Evolutionary conservation across 2,888 invertebrate species (phyloP).

Genomic region (Rotaria socialis): DNA sequence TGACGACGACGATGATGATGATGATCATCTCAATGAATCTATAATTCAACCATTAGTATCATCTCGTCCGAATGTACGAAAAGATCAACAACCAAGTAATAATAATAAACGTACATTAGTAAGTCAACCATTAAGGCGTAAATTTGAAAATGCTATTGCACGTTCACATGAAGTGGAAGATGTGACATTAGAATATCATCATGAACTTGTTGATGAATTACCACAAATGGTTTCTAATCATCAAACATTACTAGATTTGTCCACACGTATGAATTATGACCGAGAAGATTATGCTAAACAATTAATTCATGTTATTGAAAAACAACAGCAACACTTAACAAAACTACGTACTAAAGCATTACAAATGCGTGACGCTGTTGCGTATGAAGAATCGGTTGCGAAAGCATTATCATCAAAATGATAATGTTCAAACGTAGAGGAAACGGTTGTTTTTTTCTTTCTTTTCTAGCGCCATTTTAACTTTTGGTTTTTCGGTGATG

Average conservation of each 20-base stretch:
- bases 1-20: conserved; percentile 44
- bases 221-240: conserved; percentile 34
- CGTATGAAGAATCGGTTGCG: background rate
- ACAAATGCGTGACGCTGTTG: conserved; percentile 22
- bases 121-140: background rate
- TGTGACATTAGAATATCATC: conserved; percentile 42
- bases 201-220: conserved; percentile 35
- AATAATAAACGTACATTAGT: background rate
- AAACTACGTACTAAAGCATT: conserved; percentile 11
- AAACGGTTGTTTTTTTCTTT: background rate
- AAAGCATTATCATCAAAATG: background rate
- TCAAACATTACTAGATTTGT: conserved; percentile 39
- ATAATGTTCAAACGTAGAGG: background rate
- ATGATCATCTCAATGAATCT: background rate
- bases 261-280: conserved; percentile 42
- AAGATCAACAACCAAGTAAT: background rate
- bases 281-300: conserved; percentile 44
- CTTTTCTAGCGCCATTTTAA: background rate
- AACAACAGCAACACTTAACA: conserved; percentile 15
- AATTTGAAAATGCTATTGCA: conserved; percentile 41
- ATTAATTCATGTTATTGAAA: conserved; percentile 37
- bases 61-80: background rate
- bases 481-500: background rate
- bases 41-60: background rate
- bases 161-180: conserved; percentile 44